phyloP scores from a whole-genome alignment of 2,888 invertebrate genomes.

The Drosophila multiciliata region DNA sequence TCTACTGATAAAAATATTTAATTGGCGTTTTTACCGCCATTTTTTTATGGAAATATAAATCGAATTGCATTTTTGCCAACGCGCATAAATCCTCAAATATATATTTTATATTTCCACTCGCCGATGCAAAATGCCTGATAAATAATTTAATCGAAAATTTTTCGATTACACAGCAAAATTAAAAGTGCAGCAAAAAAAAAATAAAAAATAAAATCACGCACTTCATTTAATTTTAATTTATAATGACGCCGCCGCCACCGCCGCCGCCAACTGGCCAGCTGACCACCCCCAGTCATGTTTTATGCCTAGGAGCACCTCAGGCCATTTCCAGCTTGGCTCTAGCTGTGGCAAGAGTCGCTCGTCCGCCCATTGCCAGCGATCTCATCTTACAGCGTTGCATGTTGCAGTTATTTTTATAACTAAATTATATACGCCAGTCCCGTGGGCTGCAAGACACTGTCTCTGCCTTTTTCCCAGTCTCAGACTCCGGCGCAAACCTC shows the following conservation, averaged over 20 bases:
- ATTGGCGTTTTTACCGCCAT: constrained; percentile 51
- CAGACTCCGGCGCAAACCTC: constrained; percentile 30
- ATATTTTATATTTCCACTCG: constrained; percentile 30
- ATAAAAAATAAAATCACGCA: constrained; percentile 65
- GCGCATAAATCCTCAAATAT: constrained; percentile 67
- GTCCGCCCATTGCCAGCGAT: constrained; percentile 61
- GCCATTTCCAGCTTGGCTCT: constrained; percentile 24
- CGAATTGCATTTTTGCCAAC: constrained; percentile 69
- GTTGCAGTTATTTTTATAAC: constrained; percentile 84
- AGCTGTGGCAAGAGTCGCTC: constrained; percentile 11
- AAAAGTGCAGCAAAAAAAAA: constrained; percentile 28
- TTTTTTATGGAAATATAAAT: constrained; percentile 55
- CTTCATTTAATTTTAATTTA: constrained; percentile 80
- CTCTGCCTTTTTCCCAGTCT: constrained; percentile 10
- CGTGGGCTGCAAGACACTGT: constrained; percentile 19
- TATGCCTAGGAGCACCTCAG: constrained; percentile 43
- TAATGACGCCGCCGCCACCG: constrained; percentile 67
- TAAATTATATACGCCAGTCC: constrained; percentile 82
- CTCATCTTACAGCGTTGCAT: constrained; percentile 73
- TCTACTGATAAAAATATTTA: constrained; percentile 80
- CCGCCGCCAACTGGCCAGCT: constrained; percentile 17
- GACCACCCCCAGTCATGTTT: constrained; percentile 50
- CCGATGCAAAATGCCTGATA: constrained; percentile 68
- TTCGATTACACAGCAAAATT: constrained; percentile 50
- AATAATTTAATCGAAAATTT: constrained; percentile 81